Base-by-base conservation (phyloP, 2,888 invertebrate genomes). In the Pediacus dermestoides region DNA sequence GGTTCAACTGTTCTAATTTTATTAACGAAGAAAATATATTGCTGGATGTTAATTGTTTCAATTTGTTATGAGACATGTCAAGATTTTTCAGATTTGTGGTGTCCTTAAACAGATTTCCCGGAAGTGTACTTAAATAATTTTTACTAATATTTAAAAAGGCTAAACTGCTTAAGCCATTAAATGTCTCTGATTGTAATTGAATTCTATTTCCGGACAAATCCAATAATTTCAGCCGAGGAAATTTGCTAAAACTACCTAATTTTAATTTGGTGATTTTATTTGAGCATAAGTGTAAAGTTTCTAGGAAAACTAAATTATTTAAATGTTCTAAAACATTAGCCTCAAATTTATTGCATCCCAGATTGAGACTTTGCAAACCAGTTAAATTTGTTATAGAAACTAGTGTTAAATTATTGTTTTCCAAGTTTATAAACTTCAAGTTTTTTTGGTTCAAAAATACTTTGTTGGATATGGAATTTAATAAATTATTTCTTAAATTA, bases 41-140 rank as follows among this genome's bases (percentile, higher is more conserved):
- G 12, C 46, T 42, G n/a, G n/a, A n/a, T n/a, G 52, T 38, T 10
- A 58, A 32, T 7, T 23, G 18, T 13, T 44, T 35, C 18, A 67
- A 25, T 23, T 51, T 39, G 40, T 67, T 67, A 10, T 30, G 10
- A 0, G 65, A 63, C 25, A 67, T 44, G 51, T 66, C 63, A 18
- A 67, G 43, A 18, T 37, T 43, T 48, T 48, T 49, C 27, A 68
- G 37, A 14, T 54, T 55, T 9, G 27, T 40, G 8, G 58, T 38
- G 9, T 53, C 42, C 15, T 37, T 43, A 37, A 68, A 66, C 2
- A 48, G 39, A 6, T 32, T 15, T 10, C 37, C 39, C 4, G 58
- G 54, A 26, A 67, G 34, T n/a, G 25, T 14, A 8, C 37, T 32
- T 6, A 66, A 42, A 9, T 45, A 50, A 41, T 63, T 67, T 15